Base-by-base conservation (phyloP, 35 echinoderm and acorn worm species). In the Stichopus chloronotus region DNA sequence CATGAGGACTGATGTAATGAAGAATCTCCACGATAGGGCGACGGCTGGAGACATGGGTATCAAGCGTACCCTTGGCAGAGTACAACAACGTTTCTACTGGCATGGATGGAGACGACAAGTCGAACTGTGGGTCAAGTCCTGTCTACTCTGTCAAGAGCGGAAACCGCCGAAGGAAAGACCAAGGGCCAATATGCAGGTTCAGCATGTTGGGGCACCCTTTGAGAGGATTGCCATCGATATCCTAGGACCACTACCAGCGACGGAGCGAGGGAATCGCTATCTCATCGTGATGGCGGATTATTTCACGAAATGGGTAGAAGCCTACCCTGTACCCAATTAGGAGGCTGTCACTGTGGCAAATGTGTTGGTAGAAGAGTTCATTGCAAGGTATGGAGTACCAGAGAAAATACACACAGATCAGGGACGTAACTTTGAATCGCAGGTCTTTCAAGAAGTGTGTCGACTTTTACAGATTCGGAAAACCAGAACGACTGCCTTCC, bases 161-260 rank as follows among this genome's bases (percentile, higher is more conserved):
- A 96, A 94, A 72, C 58, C 79, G 5, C 81, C 86, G 1, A 90
- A 74, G 8, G 30, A n/a, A 78, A 83, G 19, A 4, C 65, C 65
- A 60, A 88, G 78, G 72, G 93, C 92, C 9, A 90, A 86, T 9
- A 68, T 95, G 56, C 11, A 60, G 59, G 52, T 68, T 83, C 53
- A 97, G 87, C 80, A 79, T 21, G 88, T 92, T 6, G 91, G 91
- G 6, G 61, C 52, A 1, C 79, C 93, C 2, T 87, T 97, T 91
- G 96, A 97, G 72, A 88, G 96, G 52, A 76, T 97, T 25, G 96
- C 93, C 5, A 76, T 97, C 24, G 87, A 97, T 85, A 93, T 97
- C 2, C 55, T 97, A 4, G 93, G 96, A 12, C 96, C 96, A 0
- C 58, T 97, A 9, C 91, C 91, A 4, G 3, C 9, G 63, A 93